Base-by-base conservation (phyloP, 2,113 vertebrate species). In the Epinephelus fuscoguttatus region DNA sequence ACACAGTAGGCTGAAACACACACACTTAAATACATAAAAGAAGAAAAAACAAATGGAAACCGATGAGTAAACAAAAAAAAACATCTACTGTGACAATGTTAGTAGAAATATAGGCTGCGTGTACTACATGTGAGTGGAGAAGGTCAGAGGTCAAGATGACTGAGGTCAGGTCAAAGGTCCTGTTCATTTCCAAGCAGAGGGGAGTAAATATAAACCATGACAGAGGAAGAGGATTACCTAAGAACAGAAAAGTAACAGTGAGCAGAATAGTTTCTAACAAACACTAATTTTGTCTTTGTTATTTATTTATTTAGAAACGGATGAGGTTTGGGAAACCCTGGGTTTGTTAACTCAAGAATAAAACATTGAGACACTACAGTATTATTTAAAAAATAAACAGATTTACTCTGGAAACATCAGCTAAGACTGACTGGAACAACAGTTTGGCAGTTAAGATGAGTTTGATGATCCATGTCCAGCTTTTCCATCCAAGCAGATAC, bases 171-270 rank as follows among this genome's bases (percentile, higher is more conserved):
- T 83, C 80, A 86, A 68, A 78, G 71, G 67, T 78, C 56, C 4
- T 12, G 25, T 37, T 62, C 17, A 49, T 82, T 73, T 83, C 80
- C 57, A 70, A 30, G 72, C 33, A 83, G 52, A 23, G 19, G 45
- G 62, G 30, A 63, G 70, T 70, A 75, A 79, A 85, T 66, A 74
- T 84, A 70, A 81, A 84, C 23, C 52, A 15, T 49, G 42, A 72
- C 47, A 19, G 52, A 23, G 52, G 15, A 77, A 9, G 2, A 45
- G 42, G 42, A 75, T 63, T 37, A 40, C 9, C 6, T 9, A 10
- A 52, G 45, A 60, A 4, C 21, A 17, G 13, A 12, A 19, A 57
- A 55, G 18, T 47, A 18, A 49, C 4, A 60, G 33, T 61, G 11
- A 33, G 6, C 25, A 30, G 0, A 23, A 33, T 7, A 21, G 27